A percentile compares a stretch with the other conserved stretches of the same genome.
Conservation (phyloP, 2,797 vertebrate species). For the Myotis myotis region DNA sequence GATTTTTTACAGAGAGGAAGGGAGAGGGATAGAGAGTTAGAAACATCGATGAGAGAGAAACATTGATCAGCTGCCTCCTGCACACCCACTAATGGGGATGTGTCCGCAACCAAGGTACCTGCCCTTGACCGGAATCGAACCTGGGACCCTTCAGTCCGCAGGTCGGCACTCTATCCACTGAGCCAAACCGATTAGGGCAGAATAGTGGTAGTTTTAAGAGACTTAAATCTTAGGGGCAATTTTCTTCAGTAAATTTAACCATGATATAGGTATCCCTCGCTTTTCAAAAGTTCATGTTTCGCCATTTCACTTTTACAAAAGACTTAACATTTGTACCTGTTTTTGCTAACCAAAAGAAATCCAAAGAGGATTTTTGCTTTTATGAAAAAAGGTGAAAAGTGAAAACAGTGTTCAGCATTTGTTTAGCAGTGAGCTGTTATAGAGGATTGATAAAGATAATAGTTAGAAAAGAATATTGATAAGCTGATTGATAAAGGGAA, state of each 20-base stretch:
- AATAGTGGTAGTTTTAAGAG: not conserved
- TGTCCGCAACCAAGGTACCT: no score
- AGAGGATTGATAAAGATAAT: not conserved
- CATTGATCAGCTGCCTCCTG: no score
- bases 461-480: not conserved
- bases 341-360: not conserved
- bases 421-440: not conserved
- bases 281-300: not conserved
- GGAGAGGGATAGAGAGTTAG: no score
- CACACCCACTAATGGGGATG: no score
- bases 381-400: not conserved
- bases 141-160: no score
- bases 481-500: conserved; percentile 1
- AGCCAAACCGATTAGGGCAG: not conserved
- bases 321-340: not conserved
- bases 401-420: not conserved
- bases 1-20: no score
- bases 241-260: not conserved
- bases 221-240: not conserved
- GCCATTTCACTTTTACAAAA: not conserved
- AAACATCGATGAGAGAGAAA: no score
- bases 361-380: not conserved
- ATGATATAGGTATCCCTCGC: not conserved
- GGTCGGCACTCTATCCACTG: no score
- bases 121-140: no score